phyloP scores from a whole-genome alignment of 35 echinoderm and acorn worm species.

The Hemicentrotus pulcherrimus region DNA sequence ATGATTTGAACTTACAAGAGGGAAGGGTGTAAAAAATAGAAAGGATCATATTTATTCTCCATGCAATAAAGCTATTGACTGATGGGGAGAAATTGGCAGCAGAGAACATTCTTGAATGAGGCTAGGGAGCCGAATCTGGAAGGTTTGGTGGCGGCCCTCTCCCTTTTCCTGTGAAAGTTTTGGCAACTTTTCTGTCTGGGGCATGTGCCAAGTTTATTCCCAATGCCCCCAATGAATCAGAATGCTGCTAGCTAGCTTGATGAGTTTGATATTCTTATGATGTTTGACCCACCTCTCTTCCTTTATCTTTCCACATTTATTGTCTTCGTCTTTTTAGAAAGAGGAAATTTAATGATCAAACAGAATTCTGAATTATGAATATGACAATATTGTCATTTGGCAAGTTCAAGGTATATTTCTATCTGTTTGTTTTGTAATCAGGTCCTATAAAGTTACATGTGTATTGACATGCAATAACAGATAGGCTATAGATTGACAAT shows the following conservation, averaged over 20 bases:
- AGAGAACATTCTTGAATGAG: neutral
- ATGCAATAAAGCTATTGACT: neutral
- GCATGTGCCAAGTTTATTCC: neutral
- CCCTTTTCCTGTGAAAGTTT: constrained; percentile 17
- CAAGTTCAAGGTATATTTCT: neutral
- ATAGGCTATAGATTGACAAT: too few species aligned
- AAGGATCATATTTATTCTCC: too few species aligned
- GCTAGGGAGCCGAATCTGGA: neutral
- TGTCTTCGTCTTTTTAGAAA: neutral
- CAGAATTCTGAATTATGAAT: neutral
- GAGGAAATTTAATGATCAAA: neutral
- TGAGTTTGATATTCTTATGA: neutral
- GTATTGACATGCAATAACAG: too few species aligned
- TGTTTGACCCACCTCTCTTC: neutral
- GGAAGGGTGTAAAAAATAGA: too few species aligned
- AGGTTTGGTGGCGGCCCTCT: neutral
- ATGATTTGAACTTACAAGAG: too few species aligned
- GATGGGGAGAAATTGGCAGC: neutral
- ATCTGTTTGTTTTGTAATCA: too few species aligned
- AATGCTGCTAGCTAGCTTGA: neutral
- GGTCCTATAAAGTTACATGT: too few species aligned
- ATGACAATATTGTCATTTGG: neutral
- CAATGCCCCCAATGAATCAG: neutral
- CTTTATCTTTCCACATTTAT: neutral
- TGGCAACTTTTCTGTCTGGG: neutral